phyloP scores from a whole-genome alignment of 1,140 invertebrate species.

The Cydia strobilella region DNA sequence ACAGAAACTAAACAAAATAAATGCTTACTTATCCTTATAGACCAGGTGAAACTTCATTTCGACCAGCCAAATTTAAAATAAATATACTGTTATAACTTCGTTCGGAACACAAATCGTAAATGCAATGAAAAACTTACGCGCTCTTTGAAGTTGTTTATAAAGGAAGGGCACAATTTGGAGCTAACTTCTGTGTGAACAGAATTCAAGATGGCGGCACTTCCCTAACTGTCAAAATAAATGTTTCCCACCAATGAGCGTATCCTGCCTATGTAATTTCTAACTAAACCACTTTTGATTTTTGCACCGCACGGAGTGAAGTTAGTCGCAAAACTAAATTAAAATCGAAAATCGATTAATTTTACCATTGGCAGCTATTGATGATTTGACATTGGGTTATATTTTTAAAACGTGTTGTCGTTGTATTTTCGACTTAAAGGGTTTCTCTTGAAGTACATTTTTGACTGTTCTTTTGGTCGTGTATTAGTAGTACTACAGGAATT shows the following conservation, averaged over 20 bases:
- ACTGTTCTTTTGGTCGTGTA: background rate
- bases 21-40: constrained; percentile 65
- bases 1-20: constrained; percentile 35
- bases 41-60: constrained; percentile 65
- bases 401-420: constrained; percentile 1
- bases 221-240: constrained; percentile 4
- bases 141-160: constrained; percentile 14
- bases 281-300: background rate
- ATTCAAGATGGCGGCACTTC: constrained; percentile 14
- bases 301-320: constrained; percentile 1
- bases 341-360: constrained; percentile 14
- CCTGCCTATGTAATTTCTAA: background rate
- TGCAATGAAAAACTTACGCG: constrained; percentile 36
- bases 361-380: constrained; percentile 19
- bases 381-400: constrained; percentile 16
- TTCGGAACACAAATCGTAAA: constrained; percentile 37
- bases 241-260: background rate
- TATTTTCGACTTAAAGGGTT: background rate
- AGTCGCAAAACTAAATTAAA: constrained; percentile 14
- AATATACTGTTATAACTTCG: constrained; percentile 36
- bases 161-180: background rate
- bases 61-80: constrained; percentile 41
- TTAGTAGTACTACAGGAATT: constrained; percentile 4
- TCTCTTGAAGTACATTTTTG: background rate
- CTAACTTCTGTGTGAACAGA: background rate